Conservation (phyloP, 2,888 invertebrate species). For the Conistra vaccinii region DNA sequence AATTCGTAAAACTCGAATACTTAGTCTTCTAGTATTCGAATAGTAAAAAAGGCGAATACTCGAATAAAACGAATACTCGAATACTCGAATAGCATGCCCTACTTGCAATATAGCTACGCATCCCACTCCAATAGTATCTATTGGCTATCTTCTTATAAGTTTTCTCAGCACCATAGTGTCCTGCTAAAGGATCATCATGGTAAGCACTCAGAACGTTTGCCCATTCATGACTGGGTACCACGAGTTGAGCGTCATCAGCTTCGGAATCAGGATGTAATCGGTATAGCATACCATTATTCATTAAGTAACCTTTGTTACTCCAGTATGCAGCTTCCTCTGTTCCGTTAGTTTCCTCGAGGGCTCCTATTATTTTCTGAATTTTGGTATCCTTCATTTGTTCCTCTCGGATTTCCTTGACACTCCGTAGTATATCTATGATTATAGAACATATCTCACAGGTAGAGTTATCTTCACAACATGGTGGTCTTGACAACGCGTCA, state of each 20-base stretch:
- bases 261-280: constrained; percentile 20
- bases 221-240: constrained; percentile 22
- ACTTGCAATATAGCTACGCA: constrained; percentile 42
- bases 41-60: no score
- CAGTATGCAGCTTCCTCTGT: constrained; percentile 29
- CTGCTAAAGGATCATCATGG: no score
- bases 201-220: constrained; percentile 4
- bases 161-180: no score
- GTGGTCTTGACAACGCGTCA: constrained; percentile 35
- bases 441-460: constrained; percentile 21
- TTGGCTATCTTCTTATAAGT: background rate
- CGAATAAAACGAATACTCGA: no score
- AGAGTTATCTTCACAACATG: constrained; percentile 2
- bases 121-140: constrained; percentile 13
- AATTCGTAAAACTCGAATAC: no score
- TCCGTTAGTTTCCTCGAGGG: constrained; percentile 3
- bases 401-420: constrained; percentile 14
- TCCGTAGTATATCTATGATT: constrained; percentile 29
- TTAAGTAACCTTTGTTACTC: constrained; percentile 36
- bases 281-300: constrained; percentile 46
- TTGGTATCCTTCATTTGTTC: constrained; percentile 18
- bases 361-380: constrained; percentile 8
- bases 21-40: no score
- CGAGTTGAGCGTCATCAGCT: constrained; percentile 28
- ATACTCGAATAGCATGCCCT: no score